A percentile compares a stretch with the other conserved stretches of the same genome.
phyloP scores from a whole-genome alignment of 2,888 invertebrate genomes.

The Yponomeuta evonymella region DNA sequence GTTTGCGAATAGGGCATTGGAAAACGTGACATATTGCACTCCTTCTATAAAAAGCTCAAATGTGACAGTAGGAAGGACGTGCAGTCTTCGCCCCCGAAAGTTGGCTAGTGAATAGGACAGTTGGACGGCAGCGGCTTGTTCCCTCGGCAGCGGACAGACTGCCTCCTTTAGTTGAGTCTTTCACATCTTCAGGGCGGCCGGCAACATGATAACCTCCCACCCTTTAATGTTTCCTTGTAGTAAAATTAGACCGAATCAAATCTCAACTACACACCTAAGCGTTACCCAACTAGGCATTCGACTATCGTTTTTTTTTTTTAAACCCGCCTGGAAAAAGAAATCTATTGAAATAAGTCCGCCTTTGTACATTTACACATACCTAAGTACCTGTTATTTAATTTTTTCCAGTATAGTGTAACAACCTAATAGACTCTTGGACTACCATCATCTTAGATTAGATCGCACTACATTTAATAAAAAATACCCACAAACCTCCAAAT shows the following conservation, averaged over 20 bases:
- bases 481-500: conserved; percentile 80
- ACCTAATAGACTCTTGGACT: too few relatives aligned
- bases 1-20: too few relatives aligned
- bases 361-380: background rate
- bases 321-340: too few relatives aligned
- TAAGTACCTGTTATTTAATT: too few relatives aligned
- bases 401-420: too few relatives aligned
- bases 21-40: too few relatives aligned
- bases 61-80: too few relatives aligned
- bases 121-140: conserved; percentile 79
- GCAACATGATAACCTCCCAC: background rate
- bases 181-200: conserved; percentile 28
- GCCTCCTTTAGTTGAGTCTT: conserved; percentile 80
- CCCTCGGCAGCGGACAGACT: conserved; percentile 78
- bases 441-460: background rate
- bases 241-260: background rate
- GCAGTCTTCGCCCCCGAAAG: too few relatives aligned
- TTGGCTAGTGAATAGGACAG: too few relatives aligned
- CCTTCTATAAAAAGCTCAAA: too few relatives aligned
- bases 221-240: background rate
- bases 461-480: background rate
- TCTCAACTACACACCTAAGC: background rate
- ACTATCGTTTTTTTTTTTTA: too few relatives aligned
- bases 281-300: too few relatives aligned
- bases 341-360: background rate